These are phyloP conservation scores for Brachionus calyciflorus DNA, from an alignment of 1,140 invertebrate genomes.

Conservation along the genomic window DNA sequence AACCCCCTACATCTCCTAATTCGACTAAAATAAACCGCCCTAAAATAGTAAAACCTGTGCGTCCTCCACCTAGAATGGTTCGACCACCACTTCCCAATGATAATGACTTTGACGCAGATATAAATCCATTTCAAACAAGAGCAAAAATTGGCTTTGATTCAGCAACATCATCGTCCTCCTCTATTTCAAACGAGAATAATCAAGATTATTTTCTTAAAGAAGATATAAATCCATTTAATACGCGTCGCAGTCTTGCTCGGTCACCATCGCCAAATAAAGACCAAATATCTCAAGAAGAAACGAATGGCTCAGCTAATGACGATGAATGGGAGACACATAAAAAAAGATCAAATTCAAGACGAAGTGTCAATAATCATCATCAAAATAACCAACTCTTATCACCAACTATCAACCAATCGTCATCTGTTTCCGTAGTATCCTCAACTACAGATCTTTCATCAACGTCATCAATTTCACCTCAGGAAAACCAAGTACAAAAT, in stretches of 20 bases:
- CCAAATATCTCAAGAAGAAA: neutral
- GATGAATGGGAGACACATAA: conserved; percentile 37
- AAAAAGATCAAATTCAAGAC: neutral
- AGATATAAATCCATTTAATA: neutral
- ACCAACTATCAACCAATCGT: neutral
- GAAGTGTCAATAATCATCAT: neutral
- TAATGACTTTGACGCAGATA: neutral
- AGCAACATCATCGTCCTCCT: conserved; percentile 14
- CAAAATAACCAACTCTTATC: neutral
- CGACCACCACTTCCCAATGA: neutral
- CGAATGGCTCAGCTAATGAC: neutral
- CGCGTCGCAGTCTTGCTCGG: neutral
- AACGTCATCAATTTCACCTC: neutral
- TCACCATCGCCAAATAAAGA: conserved; percentile 5
- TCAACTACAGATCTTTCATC: conserved; percentile 26
- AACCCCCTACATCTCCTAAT: neutral
- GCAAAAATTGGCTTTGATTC: conserved; percentile 23
- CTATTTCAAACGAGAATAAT: conserved; percentile 24
- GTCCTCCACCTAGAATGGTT: neutral
- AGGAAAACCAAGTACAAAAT: neutral
- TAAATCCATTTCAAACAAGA: neutral
- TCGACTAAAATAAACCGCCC: neutral
- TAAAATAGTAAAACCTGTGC: conserved; percentile 14
- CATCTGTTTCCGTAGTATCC: conserved; percentile 4
- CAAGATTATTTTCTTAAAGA: conserved; percentile 3